phyloP scores from a whole-genome alignment of 2,797 vertebrate species.

The Emydoidea blandingii region DNA sequence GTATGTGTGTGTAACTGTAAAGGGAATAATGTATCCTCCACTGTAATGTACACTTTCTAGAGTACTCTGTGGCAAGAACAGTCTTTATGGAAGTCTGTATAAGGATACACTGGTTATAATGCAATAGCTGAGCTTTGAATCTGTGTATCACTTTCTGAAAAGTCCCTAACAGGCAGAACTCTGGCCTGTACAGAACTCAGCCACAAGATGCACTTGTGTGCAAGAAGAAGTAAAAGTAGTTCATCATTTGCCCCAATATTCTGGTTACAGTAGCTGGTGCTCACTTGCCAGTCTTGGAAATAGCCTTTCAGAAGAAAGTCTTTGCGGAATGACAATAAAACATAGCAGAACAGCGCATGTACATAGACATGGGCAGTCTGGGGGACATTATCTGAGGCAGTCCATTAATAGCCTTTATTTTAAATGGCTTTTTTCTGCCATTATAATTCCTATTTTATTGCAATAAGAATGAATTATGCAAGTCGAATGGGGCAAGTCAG shows the following conservation, averaged over 20 bases:
- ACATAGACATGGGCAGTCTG: accelerated
- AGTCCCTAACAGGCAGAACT: background rate
- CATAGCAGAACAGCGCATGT: background rate
- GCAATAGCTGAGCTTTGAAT: background rate
- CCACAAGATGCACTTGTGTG: accelerated
- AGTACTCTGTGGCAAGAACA: background rate
- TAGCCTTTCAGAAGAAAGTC: background rate
- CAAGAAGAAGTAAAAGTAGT: background rate
- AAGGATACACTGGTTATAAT: background rate
- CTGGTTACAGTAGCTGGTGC: accelerated
- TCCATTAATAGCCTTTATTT: background rate
- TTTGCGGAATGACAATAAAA: background rate
- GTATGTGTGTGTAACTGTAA: background rate
- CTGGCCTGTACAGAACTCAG: background rate
- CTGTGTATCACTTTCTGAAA: background rate
- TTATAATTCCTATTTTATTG: accelerated
- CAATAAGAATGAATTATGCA: accelerated
- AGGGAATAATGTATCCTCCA: background rate
- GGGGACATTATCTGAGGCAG: background rate
- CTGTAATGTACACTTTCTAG: background rate
- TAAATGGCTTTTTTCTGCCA: accelerated
- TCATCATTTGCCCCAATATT: accelerated
- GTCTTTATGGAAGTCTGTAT: background rate
- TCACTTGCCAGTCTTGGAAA: accelerated
- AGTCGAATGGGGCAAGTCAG: background rate